A percentile compares a stretch with the other conserved stretches of the same genome.
Conservation (phyloP, 2,888 invertebrate genomes). For the Meteorus cinctellus region DNA sequence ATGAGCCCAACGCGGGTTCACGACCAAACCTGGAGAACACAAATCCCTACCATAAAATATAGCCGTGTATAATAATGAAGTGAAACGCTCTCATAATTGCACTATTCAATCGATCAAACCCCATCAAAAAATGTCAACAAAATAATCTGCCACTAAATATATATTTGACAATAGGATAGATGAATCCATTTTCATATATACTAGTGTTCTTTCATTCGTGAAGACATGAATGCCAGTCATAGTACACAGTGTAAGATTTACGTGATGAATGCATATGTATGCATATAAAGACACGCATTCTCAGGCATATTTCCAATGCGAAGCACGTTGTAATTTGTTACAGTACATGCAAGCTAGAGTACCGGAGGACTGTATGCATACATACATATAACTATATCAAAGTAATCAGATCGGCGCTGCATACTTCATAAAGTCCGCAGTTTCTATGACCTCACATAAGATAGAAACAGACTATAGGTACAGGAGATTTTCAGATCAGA, state of each 20-base stretch:
- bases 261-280: slow-evolving; percentile 42
- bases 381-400: background rate
- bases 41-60: too few relatives aligned
- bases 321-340: slow-evolving; percentile 10
- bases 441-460: background rate
- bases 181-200: background rate
- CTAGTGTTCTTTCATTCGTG: background rate
- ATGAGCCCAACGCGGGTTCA: too few relatives aligned
- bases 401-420: background rate
- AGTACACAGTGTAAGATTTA: slow-evolving; percentile 24
- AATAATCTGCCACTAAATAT: too few relatives aligned
- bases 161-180: slow-evolving; percentile 12
- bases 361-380: slow-evolving; percentile 40
- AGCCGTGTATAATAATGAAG: too few relatives aligned
- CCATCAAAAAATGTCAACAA: too few relatives aligned
- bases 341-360: slow-evolving; percentile 29
- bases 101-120: too few relatives aligned
- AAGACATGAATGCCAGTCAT: background rate
- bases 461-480: background rate
- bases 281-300: slow-evolving; percentile 10
- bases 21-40: too few relatives aligned
- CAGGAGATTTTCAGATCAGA: background rate
- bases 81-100: too few relatives aligned
- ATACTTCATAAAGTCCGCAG: background rate
- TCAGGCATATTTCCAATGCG: background rate